These are phyloP conservation scores for Onchidella celtica DNA, from an alignment of 2,888 invertebrate species.

Conservation along the genomic window DNA sequence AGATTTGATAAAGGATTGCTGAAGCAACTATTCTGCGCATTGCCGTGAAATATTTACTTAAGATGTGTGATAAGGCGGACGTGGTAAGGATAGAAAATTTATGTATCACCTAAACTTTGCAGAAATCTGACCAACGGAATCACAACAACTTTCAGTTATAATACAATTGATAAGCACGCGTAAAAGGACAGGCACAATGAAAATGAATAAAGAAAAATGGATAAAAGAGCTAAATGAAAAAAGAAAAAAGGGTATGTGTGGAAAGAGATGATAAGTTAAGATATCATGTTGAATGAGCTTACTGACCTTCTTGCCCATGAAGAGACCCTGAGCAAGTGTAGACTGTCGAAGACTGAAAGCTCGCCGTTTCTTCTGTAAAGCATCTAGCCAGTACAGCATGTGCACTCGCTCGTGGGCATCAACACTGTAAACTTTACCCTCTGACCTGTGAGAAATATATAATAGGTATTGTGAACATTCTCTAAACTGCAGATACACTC, in stretches of 20 bases:
- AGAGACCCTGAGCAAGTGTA: constrained; percentile 28
- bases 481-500: no score
- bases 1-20: no score
- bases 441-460: constrained; percentile 68
- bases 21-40: no score
- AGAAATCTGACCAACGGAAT: no score
- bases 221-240: neutral
- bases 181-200: no score
- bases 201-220: neutral
- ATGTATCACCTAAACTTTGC: no score
- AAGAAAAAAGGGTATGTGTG: neutral
- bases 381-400: constrained; percentile 80
- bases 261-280: neutral
- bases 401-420: constrained; percentile 78
- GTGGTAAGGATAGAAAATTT: no score
- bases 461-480: no score
- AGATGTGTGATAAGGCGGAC: no score
- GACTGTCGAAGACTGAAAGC: constrained; percentile 72
- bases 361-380: constrained; percentile 79
- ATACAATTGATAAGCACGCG: no score
- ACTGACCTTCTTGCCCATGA: constrained; percentile 38
- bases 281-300: neutral
- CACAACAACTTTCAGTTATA: no score
- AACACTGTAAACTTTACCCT: constrained; percentile 74
- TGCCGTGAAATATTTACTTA: no score